Evolutionary conservation across 2,113 vertebrate genomes (phyloP), one percentile per base, ranked within the genome.

Genomic region (Rhea pennata): DNA sequence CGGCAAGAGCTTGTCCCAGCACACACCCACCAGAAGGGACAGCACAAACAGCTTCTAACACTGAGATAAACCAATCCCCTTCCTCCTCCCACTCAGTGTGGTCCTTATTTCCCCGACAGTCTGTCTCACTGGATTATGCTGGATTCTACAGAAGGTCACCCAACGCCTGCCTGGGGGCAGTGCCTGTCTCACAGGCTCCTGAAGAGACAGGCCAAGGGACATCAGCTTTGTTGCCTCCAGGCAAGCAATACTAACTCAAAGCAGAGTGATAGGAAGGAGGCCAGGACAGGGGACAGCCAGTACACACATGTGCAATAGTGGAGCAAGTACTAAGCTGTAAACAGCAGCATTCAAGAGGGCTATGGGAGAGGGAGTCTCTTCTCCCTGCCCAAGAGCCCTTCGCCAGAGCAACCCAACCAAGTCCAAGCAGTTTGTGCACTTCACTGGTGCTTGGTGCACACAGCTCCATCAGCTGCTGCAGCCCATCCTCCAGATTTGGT

Each of bases 81-180:
- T 46, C 56, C 92, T 54, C 89, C 70, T 96, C 84, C 91, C 87
- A 39, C 83, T 3, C 31, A 61, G 19, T 73, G 87, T 4, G 89
- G 84, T 89, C 87, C 93, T 84, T 40, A 10, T 40, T 84, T 26
- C 54, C 31, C 59, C 19, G 31, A 24, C 31, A 65, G 70, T 11
- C 71, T 44, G 42, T 91, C 5, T 78, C 70, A 36, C 64, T 26
- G 8, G 17, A 66, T 90, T 15, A 3, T 61, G 0, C 2, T 50
- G 64, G 19, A 36, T 36, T 33, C 79, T 65, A 10, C 72, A 85
- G 92, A 93, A 93, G 71, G 53, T 87, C 90, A 87, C 20, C 70
- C 66, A 53, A 4, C 0, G 0, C 82, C 74, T 69, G 58, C 31
- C 58, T 40, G 0, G 0, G 46, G 16, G 58, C 79, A 61, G 48